phyloP scores from a whole-genome alignment of 2,888 invertebrate species.

The Ectemnius cavifrons region DNA sequence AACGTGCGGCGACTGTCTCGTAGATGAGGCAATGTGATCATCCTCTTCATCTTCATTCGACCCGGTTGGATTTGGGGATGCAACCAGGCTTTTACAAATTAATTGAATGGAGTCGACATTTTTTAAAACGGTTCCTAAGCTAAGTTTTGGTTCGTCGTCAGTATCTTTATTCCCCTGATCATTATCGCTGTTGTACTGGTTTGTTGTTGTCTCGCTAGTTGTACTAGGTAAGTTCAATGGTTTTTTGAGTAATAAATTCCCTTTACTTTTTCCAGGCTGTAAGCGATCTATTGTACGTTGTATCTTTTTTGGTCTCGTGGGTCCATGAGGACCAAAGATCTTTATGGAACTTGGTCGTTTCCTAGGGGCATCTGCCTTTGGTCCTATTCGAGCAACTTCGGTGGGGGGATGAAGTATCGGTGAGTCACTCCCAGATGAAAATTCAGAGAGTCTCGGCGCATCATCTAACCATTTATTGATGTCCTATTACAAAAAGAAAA shows the following conservation, averaged over 20 bases:
- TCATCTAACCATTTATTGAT: slow-evolving; percentile 94
- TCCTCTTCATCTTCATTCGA: slow-evolving; percentile 77
- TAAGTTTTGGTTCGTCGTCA: slow-evolving; percentile 85
- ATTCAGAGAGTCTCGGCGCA: slow-evolving; percentile 87
- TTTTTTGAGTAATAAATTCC: slow-evolving; percentile 86
- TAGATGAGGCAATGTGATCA: slow-evolving; percentile 64
- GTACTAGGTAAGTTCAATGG: slow-evolving; percentile 81
- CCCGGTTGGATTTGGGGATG: slow-evolving; percentile 73
- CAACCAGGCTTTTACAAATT: slow-evolving; percentile 74
- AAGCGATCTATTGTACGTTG: slow-evolving; percentile 90
- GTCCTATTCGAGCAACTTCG: slow-evolving; percentile 81
- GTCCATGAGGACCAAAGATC: slow-evolving; percentile 71
- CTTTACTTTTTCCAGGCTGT: slow-evolving; percentile 93
- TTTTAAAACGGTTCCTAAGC: slow-evolving; percentile 88
- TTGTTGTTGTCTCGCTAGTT: slow-evolving; percentile 75
- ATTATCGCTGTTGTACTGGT: slow-evolving; percentile 81
- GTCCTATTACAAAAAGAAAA: slow-evolving; percentile 81
- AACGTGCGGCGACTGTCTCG: slow-evolving; percentile 51
- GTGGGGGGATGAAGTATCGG: slow-evolving; percentile 77
- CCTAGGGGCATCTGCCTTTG: slow-evolving; percentile 83
- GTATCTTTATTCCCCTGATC: slow-evolving; percentile 77
- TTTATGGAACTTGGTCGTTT: slow-evolving; percentile 71
- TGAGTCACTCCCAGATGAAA: slow-evolving; percentile 89
- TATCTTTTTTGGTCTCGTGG: slow-evolving; percentile 80
- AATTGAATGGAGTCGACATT: slow-evolving; percentile 75